Evolutionary conservation across 2,113 vertebrate genomes (phyloP).

Genomic region (Xiphophorus couchianus): DNA sequence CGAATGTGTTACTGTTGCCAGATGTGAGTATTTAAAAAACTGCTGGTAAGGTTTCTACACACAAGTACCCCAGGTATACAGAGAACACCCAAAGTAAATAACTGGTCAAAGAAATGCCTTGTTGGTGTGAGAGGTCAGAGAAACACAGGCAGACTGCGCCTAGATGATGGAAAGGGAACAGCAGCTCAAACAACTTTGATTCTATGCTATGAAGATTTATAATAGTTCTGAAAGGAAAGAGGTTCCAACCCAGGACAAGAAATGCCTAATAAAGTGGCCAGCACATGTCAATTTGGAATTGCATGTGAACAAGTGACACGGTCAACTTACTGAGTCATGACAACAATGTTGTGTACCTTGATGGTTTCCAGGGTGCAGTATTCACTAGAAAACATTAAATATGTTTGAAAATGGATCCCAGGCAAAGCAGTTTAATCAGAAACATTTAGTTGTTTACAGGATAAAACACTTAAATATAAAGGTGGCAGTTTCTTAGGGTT

Average conservation of each 20-base stretch:
- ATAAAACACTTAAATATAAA: no score
- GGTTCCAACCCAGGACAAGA: background rate
- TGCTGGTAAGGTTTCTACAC: no score
- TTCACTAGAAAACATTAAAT: slow-evolving; percentile 56
- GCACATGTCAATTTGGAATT: background rate
- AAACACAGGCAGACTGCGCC: no score
- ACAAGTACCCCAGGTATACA: no score
- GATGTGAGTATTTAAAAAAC: no score
- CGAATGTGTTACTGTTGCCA: no score
- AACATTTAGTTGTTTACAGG: background rate
- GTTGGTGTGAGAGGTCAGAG: no score
- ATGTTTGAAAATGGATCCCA: background rate
- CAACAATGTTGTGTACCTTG: slow-evolving; percentile 83
- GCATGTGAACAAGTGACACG: background rate
- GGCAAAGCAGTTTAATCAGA: background rate
- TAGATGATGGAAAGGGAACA: no score
- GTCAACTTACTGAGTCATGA: slow-evolving; percentile 83
- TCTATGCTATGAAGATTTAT: no score
- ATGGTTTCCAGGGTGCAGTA: slow-evolving; percentile 80
- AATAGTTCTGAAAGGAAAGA: background rate
- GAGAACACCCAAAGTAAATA: no score
- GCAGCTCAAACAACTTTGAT: no score
- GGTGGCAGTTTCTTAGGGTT: background rate
- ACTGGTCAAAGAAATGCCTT: no score
- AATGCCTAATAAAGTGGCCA: background rate